Evolutionary conservation across 2,113 vertebrate genomes (phyloP), one percentile per base, ranked within the genome.

Genomic region (Equus quagga): DNA sequence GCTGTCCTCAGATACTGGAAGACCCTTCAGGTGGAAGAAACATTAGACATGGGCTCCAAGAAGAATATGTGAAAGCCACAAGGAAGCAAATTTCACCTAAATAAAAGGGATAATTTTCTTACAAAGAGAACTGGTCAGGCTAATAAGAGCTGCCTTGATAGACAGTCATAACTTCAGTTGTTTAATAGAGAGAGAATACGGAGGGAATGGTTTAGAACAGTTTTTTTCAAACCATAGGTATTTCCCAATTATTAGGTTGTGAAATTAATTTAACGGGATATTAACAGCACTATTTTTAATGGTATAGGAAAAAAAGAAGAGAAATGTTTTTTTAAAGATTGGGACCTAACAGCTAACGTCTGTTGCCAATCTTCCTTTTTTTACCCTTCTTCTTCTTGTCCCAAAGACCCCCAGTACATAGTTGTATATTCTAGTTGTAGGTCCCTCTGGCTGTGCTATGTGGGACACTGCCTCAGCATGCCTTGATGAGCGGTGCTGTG

Each of bases 251-350:
- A 62, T 21, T 88, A 64, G 44, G 58, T 54, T 14, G 2, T 95
- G 65, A 85, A 81, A 86, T 87, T 46, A 78, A 78, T 36, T 64
- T 54, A 91, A 5, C 49, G 56, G 24, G 33, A 91, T n/a, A 79
- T 41, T 60, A 91, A 56, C 21, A 93, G n/a, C 5, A 46, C 62
- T 67, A 6, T 69, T 88, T 91, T 85, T 33, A 14, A n/a, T 93
- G n/a, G 88, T 86, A 89, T 94, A 56, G 31, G 58, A 86, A 94
- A 76, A 81, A n/a, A 26, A 69, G 33, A 90, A 76, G 9, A 85
- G 21, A 58, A 70, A 83, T 54, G 64, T 78, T n/a, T 24, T 62
- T 41, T 41, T 41, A 41, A 41, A 41, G 36, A 41, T 41, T 41
- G 3, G 36, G 3, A 41, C 36, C 36, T 41, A 41, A 41, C 36